Conservation (phyloP, 2,888 invertebrate species). For the Lumbricus terrestris region DNA sequence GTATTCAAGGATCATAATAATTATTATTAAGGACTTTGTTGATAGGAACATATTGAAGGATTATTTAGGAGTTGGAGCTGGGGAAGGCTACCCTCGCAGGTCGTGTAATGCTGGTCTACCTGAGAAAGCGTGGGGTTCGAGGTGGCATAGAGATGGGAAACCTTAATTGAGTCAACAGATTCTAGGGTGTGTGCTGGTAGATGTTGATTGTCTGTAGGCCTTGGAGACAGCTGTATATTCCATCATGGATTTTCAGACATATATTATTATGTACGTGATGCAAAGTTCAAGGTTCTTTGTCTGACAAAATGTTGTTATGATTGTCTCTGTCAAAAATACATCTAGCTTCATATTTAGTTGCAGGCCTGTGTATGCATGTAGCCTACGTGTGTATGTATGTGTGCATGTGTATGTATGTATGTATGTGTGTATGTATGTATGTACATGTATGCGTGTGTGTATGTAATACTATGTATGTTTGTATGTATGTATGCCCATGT, state of each 20-base stretch:
- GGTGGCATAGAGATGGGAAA: not conserved
- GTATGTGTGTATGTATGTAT: constrained; percentile 25
- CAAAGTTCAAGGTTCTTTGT: too few relatives aligned
- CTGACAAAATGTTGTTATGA: not conserved
- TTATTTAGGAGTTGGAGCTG: not conserved
- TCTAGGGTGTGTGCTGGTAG: not conserved
- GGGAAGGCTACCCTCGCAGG: not conserved
- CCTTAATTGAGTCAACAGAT: not conserved
- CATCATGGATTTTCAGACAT: too few relatives aligned
- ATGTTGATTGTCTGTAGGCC: not conserved
- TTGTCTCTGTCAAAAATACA: too few relatives aligned
- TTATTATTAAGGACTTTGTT: too few relatives aligned
- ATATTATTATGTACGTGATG: too few relatives aligned
- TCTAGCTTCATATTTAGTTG: too few relatives aligned
- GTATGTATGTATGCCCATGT: not conserved
- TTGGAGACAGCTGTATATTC: not conserved
- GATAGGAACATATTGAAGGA: too few relatives aligned
- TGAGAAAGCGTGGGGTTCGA: not conserved
- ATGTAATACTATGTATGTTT: constrained; percentile 18
- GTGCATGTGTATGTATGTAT: not conserved
- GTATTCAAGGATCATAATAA: too few relatives aligned
- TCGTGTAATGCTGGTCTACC: not conserved
- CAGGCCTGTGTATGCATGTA: too few relatives aligned
- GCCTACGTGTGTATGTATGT: not conserved
- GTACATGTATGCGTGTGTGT: not conserved